These are phyloP conservation scores for Pollicipes pollicipes DNA, from an alignment of 1,140 invertebrate species.

Conservation along the genomic window DNA sequence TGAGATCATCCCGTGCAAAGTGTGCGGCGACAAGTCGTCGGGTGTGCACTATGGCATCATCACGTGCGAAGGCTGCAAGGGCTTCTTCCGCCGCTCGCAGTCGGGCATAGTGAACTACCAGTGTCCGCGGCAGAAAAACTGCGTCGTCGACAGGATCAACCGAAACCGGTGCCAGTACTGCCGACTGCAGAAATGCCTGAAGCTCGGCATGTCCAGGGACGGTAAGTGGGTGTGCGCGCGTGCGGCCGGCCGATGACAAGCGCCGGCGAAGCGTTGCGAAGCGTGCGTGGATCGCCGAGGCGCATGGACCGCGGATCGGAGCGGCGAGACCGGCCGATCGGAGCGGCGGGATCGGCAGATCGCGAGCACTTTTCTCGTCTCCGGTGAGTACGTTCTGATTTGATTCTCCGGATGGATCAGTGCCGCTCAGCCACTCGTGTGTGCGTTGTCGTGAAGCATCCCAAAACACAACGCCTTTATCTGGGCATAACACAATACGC, in stretches of 20 bases:
- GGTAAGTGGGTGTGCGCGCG: slow-evolving; percentile 43
- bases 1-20: slow-evolving; percentile 99
- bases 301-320: too few relatives aligned
- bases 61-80: slow-evolving; percentile 99
- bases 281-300: neutral
- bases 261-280: too few relatives aligned
- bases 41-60: slow-evolving; percentile 99
- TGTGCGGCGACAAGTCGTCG: slow-evolving; percentile 97
- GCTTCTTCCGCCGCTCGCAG: slow-evolving; percentile 94
- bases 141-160: slow-evolving; percentile 94
- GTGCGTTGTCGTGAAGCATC: too few relatives aligned
- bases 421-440: too few relatives aligned
- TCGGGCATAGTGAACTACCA: slow-evolving; percentile 94
- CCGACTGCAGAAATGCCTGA: slow-evolving; percentile 95
- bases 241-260: too few relatives aligned
- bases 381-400: neutral
- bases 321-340: too few relatives aligned
- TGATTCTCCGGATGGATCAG: neutral
- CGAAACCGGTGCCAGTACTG: slow-evolving; percentile 98
- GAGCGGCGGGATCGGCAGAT: neutral
- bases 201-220: slow-evolving; percentile 97
- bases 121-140: slow-evolving; percentile 94
- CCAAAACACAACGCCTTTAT: too few relatives aligned
- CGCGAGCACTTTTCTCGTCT: neutral
- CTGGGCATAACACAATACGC: too few relatives aligned